Evolutionary conservation across 2,888 invertebrate genomes (phyloP).

Genomic region (Theretra japonica): DNA sequence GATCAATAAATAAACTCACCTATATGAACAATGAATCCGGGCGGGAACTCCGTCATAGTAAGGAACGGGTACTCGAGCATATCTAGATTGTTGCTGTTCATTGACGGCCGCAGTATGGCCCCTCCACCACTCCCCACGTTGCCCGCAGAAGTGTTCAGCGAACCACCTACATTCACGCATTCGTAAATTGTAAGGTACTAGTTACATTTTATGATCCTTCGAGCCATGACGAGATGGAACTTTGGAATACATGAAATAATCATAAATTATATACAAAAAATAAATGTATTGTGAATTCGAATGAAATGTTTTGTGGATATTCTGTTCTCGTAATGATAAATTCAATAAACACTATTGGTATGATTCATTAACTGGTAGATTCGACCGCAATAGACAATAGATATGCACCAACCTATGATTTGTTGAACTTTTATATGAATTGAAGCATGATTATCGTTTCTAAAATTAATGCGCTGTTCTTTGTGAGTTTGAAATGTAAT

Average conservation of each 20-base stretch:
- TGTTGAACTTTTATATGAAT: no score
- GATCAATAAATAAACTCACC: slow-evolving; percentile 81
- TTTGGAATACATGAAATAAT: not conserved
- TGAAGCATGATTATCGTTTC: no score
- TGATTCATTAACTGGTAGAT: no score
- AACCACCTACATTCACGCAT: slow-evolving; percentile 86
- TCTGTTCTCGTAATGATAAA: no score
- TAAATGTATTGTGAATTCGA: not conserved
- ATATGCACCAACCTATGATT: no score
- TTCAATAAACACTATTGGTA: no score
- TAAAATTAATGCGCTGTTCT: no score
- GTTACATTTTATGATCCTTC: not conserved
- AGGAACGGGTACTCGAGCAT: slow-evolving; percentile 98
- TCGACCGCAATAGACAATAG: no score
- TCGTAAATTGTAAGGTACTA: no score
- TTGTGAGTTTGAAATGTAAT: no score
- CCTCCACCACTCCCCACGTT: slow-evolving; percentile 84
- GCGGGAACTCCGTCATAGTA: slow-evolving; percentile 95
- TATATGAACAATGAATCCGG: slow-evolving; percentile 94
- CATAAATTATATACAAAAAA: not conserved
- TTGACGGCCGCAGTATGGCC: slow-evolving; percentile 86
- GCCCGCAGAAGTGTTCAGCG: slow-evolving; percentile 84
- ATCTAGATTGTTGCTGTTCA: slow-evolving; percentile 92
- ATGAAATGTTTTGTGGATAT: no score
- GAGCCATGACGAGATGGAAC: not conserved